Evolutionary conservation across 2,888 invertebrate genomes (phyloP).

Genomic region (Julus scanicus): DNA sequence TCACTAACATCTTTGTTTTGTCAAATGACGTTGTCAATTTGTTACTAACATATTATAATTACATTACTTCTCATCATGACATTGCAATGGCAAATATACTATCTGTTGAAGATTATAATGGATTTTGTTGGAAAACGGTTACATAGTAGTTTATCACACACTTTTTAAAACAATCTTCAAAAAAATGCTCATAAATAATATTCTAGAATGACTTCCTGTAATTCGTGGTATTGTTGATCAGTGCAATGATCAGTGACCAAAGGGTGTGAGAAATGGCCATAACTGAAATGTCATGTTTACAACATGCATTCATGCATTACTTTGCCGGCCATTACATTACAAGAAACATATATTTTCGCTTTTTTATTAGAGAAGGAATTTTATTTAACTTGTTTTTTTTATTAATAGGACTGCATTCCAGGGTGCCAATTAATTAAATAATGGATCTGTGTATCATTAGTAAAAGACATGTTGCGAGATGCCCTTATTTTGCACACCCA

Average conservation of each 20-base stretch:
- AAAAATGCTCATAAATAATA: too few relatives aligned
- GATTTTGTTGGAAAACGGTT: too few relatives aligned
- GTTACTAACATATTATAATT: too few relatives aligned
- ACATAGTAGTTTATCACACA: too few relatives aligned
- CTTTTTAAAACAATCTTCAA: too few relatives aligned
- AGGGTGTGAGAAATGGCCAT: neutral
- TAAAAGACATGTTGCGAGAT: neutral
- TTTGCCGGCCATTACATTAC: too few relatives aligned
- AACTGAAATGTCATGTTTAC: too few relatives aligned
- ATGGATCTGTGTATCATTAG: constrained; percentile 27
- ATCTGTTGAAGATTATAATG: too few relatives aligned
- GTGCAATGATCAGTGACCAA: neutral
- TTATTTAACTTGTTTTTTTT: neutral
- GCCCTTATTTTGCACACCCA: constrained; percentile 33
- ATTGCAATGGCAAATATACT: too few relatives aligned
- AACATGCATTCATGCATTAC: neutral
- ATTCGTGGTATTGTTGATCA: neutral
- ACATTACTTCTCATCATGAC: too few relatives aligned
- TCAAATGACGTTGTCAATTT: too few relatives aligned
- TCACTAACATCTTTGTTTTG: too few relatives aligned
- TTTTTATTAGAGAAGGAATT: constrained; percentile 20
- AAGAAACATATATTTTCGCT: neutral
- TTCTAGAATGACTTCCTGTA: neutral
- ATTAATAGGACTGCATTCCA: constrained; percentile 26
- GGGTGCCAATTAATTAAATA: constrained; percentile 33